Evolutionary conservation across 2,113 vertebrate species (phyloP).

Genomic region (Cavia porcellus): DNA sequence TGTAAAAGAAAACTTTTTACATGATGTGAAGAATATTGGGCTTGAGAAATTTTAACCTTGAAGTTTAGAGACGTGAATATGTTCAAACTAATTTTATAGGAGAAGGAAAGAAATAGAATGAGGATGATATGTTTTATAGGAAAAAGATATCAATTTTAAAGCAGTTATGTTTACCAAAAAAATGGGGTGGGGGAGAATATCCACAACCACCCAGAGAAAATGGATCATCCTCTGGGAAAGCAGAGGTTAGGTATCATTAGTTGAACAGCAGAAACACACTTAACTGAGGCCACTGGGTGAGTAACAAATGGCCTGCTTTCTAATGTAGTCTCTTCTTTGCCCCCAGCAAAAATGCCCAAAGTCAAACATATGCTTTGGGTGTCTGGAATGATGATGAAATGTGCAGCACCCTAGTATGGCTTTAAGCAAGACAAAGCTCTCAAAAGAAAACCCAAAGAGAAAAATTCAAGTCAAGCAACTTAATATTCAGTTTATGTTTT

Average conservation of each 20-base stretch:
- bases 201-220: background rate
- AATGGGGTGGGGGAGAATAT: background rate
- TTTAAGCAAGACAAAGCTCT: constrained; percentile 23
- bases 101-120: constrained; percentile 7
- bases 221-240: background rate
- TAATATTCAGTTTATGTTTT: constrained; percentile 51
- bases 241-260: background rate
- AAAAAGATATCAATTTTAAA: constrained; percentile 57
- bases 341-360: constrained; percentile 27
- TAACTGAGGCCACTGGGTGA: background rate
- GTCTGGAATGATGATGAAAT: constrained; percentile 49
- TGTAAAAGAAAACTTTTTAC: background rate
- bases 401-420: background rate
- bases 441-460: constrained; percentile 50
- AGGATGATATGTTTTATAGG: background rate
- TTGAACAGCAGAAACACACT: background rate
- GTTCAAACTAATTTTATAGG: constrained; percentile 16
- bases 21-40: background rate
- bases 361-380: constrained; percentile 53
- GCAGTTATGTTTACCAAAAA: background rate
- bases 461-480: background rate
- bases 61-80: constrained; percentile 9
- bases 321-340: background rate
- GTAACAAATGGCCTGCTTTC: background rate
- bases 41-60: constrained; percentile 63